Evolutionary conservation across 2,113 vertebrate species (phyloP).

Genomic region (Axis porcinus): DNA sequence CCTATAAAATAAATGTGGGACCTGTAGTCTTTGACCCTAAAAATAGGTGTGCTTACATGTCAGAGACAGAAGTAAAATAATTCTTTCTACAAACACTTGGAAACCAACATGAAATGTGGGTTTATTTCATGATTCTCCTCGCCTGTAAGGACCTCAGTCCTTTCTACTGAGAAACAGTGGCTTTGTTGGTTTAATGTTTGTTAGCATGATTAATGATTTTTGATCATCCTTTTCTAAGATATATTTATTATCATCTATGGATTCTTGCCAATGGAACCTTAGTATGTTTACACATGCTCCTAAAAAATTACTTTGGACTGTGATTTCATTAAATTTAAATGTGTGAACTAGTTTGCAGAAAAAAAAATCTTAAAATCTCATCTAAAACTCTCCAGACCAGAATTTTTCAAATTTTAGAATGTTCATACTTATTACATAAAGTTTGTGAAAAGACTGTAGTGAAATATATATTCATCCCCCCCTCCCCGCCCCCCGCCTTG

Average conservation of each 20-base stretch:
- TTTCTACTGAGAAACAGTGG: background rate
- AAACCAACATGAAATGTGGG: background rate
- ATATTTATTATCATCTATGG: background rate
- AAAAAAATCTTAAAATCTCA: background rate
- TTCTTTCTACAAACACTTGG: background rate
- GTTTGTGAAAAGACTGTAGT: background rate
- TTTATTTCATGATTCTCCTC: background rate
- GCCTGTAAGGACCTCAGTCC: fast-evolving
- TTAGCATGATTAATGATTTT: background rate
- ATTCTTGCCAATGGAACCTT: background rate
- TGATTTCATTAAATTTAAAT: background rate
- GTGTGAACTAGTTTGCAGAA: background rate
- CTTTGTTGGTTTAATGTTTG: background rate
- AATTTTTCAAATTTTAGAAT: background rate
- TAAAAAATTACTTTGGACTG: background rate
- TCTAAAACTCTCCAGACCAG: background rate
- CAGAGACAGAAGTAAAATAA: background rate
- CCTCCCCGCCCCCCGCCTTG: fast-evolving
- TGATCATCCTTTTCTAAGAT: background rate
- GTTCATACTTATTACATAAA: background rate
- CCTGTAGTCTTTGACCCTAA: background rate
- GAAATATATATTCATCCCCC: background rate
- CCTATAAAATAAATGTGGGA: background rate
- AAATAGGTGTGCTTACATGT: background rate
- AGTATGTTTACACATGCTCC: background rate